Base-by-base conservation (phyloP, 2,888 invertebrate species). In the Catonia carolina region DNA sequence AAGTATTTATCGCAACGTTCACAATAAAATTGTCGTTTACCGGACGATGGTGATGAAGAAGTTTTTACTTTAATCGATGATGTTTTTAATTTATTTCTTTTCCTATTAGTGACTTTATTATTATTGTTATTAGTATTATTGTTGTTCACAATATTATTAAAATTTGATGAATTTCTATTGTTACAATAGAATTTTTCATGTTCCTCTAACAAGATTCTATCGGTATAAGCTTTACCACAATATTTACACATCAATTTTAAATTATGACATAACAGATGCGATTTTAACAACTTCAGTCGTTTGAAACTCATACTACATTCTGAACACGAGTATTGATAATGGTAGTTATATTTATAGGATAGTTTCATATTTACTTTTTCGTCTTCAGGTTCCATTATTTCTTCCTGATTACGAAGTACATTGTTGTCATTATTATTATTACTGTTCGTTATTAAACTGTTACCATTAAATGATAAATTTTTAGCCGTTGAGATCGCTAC, bases 401-500 rank as follows among this genome's bases (percentile, higher is more conserved):
- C n/a, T n/a, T n/a, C n/a, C n/a, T n/a, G n/a, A n/a, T n/a, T n/a
- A 27, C 8, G 27, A 6, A 27, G 5, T 27, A 27, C 8, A 27
- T 8, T 27, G 4, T 6, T 27, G 8, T 27, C 27, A 27, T 8
- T 8, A 27, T 23, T 23, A 22, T 53, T 53, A 8, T 17, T 18
- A n/a, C n/a, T n/a, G n/a, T n/a, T n/a, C n/a, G n/a, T n/a, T 4
- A 27, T 47, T 12, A 15, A 22, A 7, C 23, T 15, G 7, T 12
- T 5, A 22, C n/a, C 27, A 6, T 20, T 22, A 7, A 27, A 47
- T 47, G 33, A 10, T 8, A 52, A 31, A 23, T 52, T 17, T 17
- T 23, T 50, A 37, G 63, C 62, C 17, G 63, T 62, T n/a, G 62
- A 62, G 17, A 61, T 62, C 2, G 63, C 63, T 10, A 63, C 63